A percentile compares a stretch with the other conserved stretches of the same genome.
phyloP scores from a whole-genome alignment of 2,113 vertebrate species.

The Gasterosteus nipponicus region DNA sequence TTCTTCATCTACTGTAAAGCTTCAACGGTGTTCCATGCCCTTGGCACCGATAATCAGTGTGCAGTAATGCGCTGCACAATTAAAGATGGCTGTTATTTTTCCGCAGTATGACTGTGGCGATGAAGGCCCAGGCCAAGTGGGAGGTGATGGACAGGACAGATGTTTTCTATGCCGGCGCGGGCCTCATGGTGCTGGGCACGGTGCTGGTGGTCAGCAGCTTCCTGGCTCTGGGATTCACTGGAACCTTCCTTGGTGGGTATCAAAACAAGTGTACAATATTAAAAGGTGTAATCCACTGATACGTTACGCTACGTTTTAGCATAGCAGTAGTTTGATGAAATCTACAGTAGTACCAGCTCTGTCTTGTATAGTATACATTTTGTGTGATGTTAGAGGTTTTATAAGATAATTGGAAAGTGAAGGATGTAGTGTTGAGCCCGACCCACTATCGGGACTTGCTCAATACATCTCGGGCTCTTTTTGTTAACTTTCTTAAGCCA shows the following conservation, averaged over 20 bases:
- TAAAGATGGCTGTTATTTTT: not conserved
- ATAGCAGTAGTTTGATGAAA: not conserved
- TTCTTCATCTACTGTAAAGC: not conserved
- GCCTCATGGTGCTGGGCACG: slow-evolving; percentile 79
- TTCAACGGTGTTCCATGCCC: not conserved
- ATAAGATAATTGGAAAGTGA: not conserved
- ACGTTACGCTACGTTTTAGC: no score
- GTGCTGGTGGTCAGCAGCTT: slow-evolving; percentile 92
- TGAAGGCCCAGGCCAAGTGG: slow-evolving; percentile 86
- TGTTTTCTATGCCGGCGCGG: slow-evolving; percentile 79
- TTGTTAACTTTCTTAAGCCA: not conserved
- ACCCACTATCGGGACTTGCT: not conserved
- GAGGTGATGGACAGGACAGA: slow-evolving; percentile 79
- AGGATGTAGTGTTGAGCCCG: not conserved
- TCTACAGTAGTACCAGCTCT: not conserved
- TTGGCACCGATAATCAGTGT: not conserved
- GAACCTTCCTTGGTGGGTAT: slow-evolving; percentile 92
- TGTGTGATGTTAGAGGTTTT: not conserved
- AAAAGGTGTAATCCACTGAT: not conserved
- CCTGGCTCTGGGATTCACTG: slow-evolving; percentile 90
- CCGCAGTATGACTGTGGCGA: slow-evolving; percentile 88
- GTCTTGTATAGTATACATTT: not conserved
- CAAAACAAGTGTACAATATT: not conserved
- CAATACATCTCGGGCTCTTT: not conserved
- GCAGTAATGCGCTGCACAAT: not conserved